Evolutionary conservation across 2,888 invertebrate species (phyloP).

Genomic region (Eupithecia centaureata): DNA sequence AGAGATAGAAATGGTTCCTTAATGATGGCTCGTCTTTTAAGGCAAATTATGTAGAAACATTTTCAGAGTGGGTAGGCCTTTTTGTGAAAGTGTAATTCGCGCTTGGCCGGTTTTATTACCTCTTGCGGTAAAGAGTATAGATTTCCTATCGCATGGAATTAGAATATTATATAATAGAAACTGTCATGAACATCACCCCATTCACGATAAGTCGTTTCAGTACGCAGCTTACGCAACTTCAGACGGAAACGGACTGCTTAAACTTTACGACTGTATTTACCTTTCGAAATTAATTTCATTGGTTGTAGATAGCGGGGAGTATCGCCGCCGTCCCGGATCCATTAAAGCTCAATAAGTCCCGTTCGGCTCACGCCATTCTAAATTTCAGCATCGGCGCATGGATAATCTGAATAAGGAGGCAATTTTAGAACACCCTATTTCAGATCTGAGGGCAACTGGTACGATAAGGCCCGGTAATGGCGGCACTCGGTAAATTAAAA

Average conservation of each 20-base stretch:
- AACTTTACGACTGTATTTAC: constrained; percentile 37
- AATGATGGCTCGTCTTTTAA: too few species aligned
- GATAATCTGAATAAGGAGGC: constrained; percentile 69
- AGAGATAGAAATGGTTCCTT: too few species aligned
- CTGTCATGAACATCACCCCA: background rate
- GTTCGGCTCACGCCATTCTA: constrained; percentile 59
- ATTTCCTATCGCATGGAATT: background rate
- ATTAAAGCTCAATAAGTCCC: constrained; percentile 66
- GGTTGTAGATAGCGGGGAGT: constrained; percentile 60
- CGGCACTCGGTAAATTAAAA: constrained; percentile 75
- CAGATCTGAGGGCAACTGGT: constrained; percentile 63
- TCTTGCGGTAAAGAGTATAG: background rate
- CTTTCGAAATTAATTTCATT: constrained; percentile 62
- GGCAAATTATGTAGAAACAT: too few species aligned
- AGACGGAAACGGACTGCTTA: constrained; percentile 26
- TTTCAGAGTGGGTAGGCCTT: background rate
- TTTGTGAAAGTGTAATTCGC: background rate
- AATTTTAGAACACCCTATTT: constrained; percentile 66
- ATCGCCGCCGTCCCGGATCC: constrained; percentile 52
- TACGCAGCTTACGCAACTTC: constrained; percentile 22
- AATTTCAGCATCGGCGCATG: constrained; percentile 61
- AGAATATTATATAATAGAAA: background rate
- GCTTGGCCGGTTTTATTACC: background rate
- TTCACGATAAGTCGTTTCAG: background rate
- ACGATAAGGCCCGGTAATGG: constrained; percentile 68